Conservation (phyloP, 1,140 invertebrate species). For the Cotesia glomerata region DNA sequence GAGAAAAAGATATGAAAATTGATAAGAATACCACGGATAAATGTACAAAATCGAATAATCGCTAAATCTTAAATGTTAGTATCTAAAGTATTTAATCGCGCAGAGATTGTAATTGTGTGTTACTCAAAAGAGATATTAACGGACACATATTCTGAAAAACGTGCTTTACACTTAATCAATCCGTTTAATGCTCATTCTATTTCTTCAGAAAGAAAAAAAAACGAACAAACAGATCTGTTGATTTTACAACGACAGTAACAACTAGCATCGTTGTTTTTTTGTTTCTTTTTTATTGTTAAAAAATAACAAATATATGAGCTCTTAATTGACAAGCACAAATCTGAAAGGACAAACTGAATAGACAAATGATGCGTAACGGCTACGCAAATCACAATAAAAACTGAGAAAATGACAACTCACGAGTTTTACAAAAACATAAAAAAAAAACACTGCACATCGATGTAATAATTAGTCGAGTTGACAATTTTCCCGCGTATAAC, state of each 20-base stretch:
- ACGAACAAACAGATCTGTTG: background rate
- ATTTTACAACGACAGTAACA: background rate
- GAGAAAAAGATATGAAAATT: constrained; percentile 30
- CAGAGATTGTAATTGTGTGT: constrained; percentile 39
- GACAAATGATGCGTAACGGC: constrained; percentile 52
- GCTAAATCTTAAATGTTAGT: constrained; percentile 59
- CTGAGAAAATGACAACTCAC: constrained; percentile 9
- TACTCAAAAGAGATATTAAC: constrained; percentile 18
- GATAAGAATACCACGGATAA: constrained; percentile 44
- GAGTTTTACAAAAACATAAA: constrained; percentile 1
- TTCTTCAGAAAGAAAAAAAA: background rate
- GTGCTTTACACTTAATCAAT: background rate
- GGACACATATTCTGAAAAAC: background rate
- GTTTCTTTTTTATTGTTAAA: background rate
- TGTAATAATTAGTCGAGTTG: background rate
- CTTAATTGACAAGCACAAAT: background rate
- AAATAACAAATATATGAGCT: background rate
- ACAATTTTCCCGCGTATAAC: background rate
- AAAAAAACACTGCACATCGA: background rate
- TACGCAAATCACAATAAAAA: constrained; percentile 48
- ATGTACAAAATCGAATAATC: constrained; percentile 62
- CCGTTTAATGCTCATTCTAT: background rate
- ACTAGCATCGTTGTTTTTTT: background rate
- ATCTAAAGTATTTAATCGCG: constrained; percentile 57
- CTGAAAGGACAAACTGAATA: constrained; percentile 30